Evolutionary conservation across 2,113 vertebrate genomes (phyloP), one percentile per base, ranked within the genome.

Genomic region (Oncorhynchus kisutch): DNA sequence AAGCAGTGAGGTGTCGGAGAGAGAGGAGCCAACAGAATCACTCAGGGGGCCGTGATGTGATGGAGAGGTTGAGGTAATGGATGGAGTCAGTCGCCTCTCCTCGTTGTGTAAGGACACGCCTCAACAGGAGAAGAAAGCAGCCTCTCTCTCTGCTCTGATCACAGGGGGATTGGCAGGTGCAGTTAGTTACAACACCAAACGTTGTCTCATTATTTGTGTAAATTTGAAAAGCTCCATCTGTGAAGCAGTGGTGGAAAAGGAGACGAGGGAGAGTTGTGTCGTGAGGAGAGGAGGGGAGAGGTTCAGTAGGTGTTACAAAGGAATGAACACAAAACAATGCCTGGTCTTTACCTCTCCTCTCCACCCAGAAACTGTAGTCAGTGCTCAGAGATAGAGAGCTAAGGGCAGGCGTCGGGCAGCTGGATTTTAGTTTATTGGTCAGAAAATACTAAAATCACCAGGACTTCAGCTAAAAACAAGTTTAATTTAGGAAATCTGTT

Each of bases 161-260:
- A 70, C 66, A 70, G 29, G 70, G 71, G 74, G 78, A 78, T 78
- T 78, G 59, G 31, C 70, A 62, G 14, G 22, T 22, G 57, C 79
- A 62, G 75, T 78, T 81, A 78, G 29, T 74, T 54, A 54, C 12
- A 4, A 76, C 59, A 39, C 51, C 11, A 18, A 54, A 54, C 4
- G 9, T 34, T 29, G 57, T 70, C 70, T 83, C 49, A 59, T 86
- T 86, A 75, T 65, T 79, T 39, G 77, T 67, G 75, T 73, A 83
- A 77, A 85, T 81, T 73, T 71, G 34, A 85, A 83, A 79, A 80
- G 70, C 74, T 31, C 67, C 73, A 45, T 75, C 67, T 71, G 77
- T 54, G 64, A 74, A 39, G 11, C 49, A 60, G 39, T 27, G 65
- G 59, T 1, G 70, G 54, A 3, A 29, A 9, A 20, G 9, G 16